Base-by-base conservation (phyloP, 2,888 invertebrate species). In the Lepidocyrtoides sp. region DNA sequence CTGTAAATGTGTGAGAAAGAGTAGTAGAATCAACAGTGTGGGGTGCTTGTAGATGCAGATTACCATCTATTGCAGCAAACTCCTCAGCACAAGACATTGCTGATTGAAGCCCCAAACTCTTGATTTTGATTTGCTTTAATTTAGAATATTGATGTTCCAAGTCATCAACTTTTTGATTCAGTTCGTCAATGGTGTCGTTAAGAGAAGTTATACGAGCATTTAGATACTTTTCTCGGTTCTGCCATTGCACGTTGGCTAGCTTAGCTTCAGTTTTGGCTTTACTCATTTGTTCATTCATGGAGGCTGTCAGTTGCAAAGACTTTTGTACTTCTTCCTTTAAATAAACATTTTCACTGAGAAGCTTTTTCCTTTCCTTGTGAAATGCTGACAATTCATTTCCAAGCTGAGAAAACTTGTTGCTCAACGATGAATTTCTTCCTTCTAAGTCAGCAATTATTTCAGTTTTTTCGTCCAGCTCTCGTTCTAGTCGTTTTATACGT, bases 401-500 rank as follows among this genome's bases (percentile, higher is more conserved):
- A 69, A 92, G 72, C 10, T 91, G 60, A 8, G 84, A 26, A 20
- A 81, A 91, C 57, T 84, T 51, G 41, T 84, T 88, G 2, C 57
- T 26, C 44, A 92, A 32, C 26, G 91, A 84, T 2, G 81, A 57
- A 26, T 60, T 88, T n/a, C 63, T 82, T 36, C 91, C 92, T 36
- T 92, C 92, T 36, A 77, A 51, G 63, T 81, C 69, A 2, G 85
- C 77, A 2, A 92, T 60, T 5, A 51, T 63, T 60, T 4, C 0
- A 20, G 23, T 84, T 60, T 84, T 66, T 23, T 92, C 92, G 0
- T 29, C 81, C 2, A 92, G 4, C 20, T 92, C 90, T 51, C 84
- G 66, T 29, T 92, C 91, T 23, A 93, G 75, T 51, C 91, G 44
- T 48, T 89, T 91, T 2, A 91, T 66, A 72, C 86, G 57, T 72